Percentiles rank a stretch among this genome's conserved stretches.
These are phyloP conservation scores for Tanaodytes sp. DNA, from an alignment of 2,888 invertebrate genomes.

Conservation along the genomic window DNA sequence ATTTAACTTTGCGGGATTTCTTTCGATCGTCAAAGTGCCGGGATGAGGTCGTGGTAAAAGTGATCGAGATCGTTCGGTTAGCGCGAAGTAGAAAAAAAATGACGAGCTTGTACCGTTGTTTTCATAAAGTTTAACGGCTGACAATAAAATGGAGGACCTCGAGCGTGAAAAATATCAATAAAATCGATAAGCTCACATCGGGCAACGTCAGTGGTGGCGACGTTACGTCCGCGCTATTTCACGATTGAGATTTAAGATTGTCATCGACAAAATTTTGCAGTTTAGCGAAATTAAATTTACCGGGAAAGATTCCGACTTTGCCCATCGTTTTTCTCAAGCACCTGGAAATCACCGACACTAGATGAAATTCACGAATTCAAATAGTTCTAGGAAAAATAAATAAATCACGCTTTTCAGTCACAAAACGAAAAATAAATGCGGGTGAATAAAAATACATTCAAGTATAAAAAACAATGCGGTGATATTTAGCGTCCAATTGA, in stretches of 20 bases:
- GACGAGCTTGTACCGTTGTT: constrained; percentile 33
- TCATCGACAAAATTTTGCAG: constrained; percentile 12
- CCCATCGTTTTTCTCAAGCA: no score
- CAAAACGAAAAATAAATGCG: no score
- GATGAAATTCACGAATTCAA: no score
- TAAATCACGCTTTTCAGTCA: no score
- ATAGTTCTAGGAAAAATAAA: no score
- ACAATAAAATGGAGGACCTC: constrained; percentile 51
- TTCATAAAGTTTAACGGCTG: constrained; percentile 55
- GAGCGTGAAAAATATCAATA: constrained; percentile 52
- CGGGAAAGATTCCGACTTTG: no score
- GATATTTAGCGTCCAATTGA: no score
- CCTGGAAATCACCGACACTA: no score
- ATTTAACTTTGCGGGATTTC: constrained; percentile 32
- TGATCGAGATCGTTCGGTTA: constrained; percentile 38
- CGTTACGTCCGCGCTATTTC: constrained; percentile 30
- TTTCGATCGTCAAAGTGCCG: constrained; percentile 23
- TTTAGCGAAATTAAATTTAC: constrained; percentile 3
- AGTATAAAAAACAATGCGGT: no score
- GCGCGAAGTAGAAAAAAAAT: constrained; percentile 7
- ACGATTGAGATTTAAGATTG: constrained; percentile 31
- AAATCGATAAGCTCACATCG: constrained; percentile 43
- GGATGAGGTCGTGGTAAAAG: constrained; percentile 43
- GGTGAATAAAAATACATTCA: no score
- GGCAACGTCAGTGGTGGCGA: constrained; percentile 14